Conservation (phyloP, 2,113 vertebrate species). For the Stigmatopora argus region DNA sequence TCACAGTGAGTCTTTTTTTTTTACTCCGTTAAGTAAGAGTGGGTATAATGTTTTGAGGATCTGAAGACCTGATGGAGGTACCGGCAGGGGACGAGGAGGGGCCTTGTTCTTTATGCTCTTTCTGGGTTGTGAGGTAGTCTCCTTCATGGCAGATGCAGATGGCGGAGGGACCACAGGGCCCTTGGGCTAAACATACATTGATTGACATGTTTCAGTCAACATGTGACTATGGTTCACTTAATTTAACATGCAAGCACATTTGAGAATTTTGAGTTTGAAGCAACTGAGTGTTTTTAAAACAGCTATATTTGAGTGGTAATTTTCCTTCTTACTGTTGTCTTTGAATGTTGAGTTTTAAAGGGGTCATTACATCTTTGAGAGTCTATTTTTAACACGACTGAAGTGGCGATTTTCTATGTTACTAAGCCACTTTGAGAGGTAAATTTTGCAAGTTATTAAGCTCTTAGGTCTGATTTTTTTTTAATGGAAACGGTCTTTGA, state of each 20-base stretch:
- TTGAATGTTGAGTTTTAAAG: background rate
- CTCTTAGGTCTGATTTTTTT: too few relatives aligned
- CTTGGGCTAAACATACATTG: conserved; percentile 44
- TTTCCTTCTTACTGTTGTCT: background rate
- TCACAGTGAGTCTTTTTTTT: background rate
- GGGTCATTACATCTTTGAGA: background rate
- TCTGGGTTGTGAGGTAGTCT: conserved; percentile 71
- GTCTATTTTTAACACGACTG: background rate
- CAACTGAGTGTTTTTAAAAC: too few relatives aligned
- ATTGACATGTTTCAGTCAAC: background rate
- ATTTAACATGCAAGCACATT: too few relatives aligned
- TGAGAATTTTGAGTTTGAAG: background rate
- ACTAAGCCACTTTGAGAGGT: background rate
- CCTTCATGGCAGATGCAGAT: conserved; percentile 41
- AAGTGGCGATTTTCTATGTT: background rate
- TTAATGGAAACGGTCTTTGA: too few relatives aligned
- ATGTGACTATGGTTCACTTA: background rate
- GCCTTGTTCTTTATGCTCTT: conserved; percentile 57
- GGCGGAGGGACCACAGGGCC: conserved; percentile 32
- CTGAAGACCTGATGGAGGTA: conserved; percentile 65
- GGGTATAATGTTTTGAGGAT: background rate
- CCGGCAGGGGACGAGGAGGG: conserved; percentile 34
- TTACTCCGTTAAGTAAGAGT: background rate
- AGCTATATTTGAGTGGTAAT: background rate
- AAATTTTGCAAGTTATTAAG: too few relatives aligned